A percentile compares a stretch with the other conserved stretches of the same genome.
These are phyloP conservation scores for Sanderia malayensis DNA, from an alignment of 30 jellyfish, hydroid and myxozoan genomes.

Conservation along the genomic window DNA sequence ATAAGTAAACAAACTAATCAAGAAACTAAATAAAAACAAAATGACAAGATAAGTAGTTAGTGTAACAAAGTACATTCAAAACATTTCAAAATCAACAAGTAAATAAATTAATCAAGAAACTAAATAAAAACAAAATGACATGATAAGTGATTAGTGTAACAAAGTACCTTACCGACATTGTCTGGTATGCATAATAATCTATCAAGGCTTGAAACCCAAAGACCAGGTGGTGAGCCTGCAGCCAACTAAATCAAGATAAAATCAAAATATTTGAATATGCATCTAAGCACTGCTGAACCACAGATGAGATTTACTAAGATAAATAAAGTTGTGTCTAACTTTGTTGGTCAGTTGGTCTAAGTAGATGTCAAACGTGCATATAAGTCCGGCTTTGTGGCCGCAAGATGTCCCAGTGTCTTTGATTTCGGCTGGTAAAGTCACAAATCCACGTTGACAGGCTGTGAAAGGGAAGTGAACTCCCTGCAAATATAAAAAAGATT, in stretches of 20 bases:
- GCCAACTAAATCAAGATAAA: slow-evolving; percentile 74
- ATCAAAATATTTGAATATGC: not conserved
- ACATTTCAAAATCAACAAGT: too few species aligned
- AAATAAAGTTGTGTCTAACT: too few species aligned
- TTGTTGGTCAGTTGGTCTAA: slow-evolving; percentile 40
- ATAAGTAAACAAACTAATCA: too few species aligned
- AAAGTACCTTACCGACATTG: slow-evolving; percentile 54
- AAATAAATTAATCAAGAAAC: too few species aligned
- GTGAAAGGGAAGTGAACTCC: slow-evolving; percentile 83
- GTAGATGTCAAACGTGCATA: slow-evolving; percentile 65
- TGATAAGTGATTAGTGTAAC: too few species aligned
- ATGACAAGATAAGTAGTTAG: too few species aligned
- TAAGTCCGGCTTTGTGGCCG: slow-evolving; percentile 30
- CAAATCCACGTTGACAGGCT: slow-evolving; percentile 88
- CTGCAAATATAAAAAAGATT: too few species aligned
- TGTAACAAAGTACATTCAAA: too few species aligned
- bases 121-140: too few species aligned
- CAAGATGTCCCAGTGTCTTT: slow-evolving; percentile 23
- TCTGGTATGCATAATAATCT: slow-evolving; percentile 64
- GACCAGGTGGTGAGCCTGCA: slow-evolving; percentile 85
- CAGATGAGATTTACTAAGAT: not conserved
- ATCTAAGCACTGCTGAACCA: not conserved
- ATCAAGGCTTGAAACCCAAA: slow-evolving; percentile 93
- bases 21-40: too few species aligned
- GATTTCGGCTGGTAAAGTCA: slow-evolving; percentile 78